phyloP scores from a whole-genome alignment of 2,888 invertebrate species.

The Resseliella maxima region DNA sequence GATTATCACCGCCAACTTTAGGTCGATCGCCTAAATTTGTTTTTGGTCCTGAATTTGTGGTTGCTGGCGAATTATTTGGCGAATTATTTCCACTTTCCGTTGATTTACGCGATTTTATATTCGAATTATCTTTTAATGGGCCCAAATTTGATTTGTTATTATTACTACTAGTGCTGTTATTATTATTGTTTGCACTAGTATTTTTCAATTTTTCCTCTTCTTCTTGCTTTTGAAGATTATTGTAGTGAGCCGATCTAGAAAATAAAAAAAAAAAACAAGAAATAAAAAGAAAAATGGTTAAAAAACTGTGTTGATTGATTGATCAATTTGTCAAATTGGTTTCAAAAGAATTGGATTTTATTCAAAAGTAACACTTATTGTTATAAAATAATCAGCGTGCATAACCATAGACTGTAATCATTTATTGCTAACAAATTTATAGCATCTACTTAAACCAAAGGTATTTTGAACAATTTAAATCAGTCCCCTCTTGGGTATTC shows the following conservation, averaged over 20 bases:
- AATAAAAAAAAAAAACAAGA: conserved; percentile 58
- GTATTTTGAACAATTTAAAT: background rate
- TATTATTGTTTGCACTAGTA: conserved; percentile 63
- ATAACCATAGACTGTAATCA: too few relatives aligned
- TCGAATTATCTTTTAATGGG: conserved; percentile 66
- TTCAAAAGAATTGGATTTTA: background rate
- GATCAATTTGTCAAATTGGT: background rate
- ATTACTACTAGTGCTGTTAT: conserved; percentile 57
- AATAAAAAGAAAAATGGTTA: background rate
- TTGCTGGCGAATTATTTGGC: background rate
- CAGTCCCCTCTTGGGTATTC: background rate
- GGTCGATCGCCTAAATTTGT: background rate
- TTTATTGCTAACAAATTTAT: conserved; percentile 43
- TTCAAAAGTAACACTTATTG: too few relatives aligned
- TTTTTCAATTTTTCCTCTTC: conserved; percentile 68
- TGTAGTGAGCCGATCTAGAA: conserved; percentile 74
- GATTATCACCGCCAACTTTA: background rate
- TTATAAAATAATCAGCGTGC: too few relatives aligned
- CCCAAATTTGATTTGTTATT: conserved; percentile 54
- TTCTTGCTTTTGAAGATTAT: conserved; percentile 70
- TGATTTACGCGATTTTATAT: conserved; percentile 61
- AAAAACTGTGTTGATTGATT: conserved; percentile 16
- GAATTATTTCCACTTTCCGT: background rate
- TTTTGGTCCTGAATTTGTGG: background rate
- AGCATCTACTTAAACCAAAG: background rate